Conservation (phyloP, 2,797 vertebrate species). For the Pseudochaenichthys georgianus region DNA sequence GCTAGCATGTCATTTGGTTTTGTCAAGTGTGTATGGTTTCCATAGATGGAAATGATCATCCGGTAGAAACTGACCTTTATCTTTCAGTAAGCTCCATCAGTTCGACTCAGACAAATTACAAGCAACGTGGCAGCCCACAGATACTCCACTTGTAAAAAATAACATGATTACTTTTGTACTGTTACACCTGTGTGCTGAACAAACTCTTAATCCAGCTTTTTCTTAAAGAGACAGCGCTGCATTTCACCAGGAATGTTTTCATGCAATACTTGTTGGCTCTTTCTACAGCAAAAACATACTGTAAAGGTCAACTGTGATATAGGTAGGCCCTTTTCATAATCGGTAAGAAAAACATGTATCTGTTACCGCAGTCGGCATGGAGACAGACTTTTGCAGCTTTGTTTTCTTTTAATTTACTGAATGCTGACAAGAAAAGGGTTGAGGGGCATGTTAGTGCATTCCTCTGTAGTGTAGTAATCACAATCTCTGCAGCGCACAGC, state of each 20-base stretch:
- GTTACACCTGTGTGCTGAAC: not conserved
- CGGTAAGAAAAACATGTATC: constrained; percentile 10
- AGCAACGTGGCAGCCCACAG: constrained; percentile 3
- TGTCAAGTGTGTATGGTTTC: constrained; percentile 55
- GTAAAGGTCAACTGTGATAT: constrained; percentile 24
- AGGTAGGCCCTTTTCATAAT: constrained; percentile 6
- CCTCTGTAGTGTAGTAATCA: constrained; percentile 38
- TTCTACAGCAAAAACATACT: not conserved
- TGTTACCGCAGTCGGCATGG: not conserved
- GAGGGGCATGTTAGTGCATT: constrained; percentile 39
- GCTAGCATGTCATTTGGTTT: constrained; percentile 59
- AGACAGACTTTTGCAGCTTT: constrained; percentile 22
- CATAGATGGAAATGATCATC: constrained; percentile 64
- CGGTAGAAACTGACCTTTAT: constrained; percentile 58
- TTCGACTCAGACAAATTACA: constrained; percentile 32
- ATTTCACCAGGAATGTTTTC: constrained; percentile 3
- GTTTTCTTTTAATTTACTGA: constrained; percentile 53
- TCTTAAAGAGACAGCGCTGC: not conserved
- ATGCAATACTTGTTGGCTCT: not conserved
- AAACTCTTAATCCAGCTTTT: constrained; percentile 1
- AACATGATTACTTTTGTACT: constrained; percentile 6
- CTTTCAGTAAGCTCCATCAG: constrained; percentile 29
- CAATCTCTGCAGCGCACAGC: constrained; percentile 24
- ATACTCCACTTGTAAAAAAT: constrained; percentile 24
- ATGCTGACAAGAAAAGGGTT: constrained; percentile 33